These are phyloP conservation scores for Eumerus sabulonum DNA, from an alignment of 2,888 invertebrate genomes.

Conservation along the genomic window DNA sequence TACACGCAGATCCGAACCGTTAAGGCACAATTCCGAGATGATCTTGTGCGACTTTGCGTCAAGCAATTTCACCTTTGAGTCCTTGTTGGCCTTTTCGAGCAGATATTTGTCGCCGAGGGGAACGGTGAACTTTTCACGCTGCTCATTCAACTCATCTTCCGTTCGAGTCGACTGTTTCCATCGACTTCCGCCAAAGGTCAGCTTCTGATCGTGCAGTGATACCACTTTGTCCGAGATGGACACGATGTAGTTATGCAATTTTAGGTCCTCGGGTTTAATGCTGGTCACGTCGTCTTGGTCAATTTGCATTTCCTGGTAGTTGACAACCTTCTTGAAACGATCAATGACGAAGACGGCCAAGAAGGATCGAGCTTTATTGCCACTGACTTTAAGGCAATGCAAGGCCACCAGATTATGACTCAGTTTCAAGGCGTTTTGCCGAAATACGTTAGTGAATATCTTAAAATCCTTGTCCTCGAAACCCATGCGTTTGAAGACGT, in stretches of 20 bases:
- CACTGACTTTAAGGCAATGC: constrained; percentile 12
- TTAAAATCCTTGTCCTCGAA: not conserved
- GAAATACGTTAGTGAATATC: not conserved
- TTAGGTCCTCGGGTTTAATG: too few relatives aligned
- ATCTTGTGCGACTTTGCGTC: not conserved
- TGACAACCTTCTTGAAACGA: not conserved
- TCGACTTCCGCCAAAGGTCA: constrained; percentile 26
- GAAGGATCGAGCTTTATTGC: not conserved
- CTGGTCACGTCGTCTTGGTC: constrained; percentile 6
- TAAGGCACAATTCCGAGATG: constrained; percentile 13
- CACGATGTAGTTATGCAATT: constrained; percentile 16
- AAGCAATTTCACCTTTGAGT: not conserved
- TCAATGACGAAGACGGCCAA: constrained; percentile 14
- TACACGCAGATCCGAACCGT: constrained; percentile 14
- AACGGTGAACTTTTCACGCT: not conserved
- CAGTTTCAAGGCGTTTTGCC: constrained; percentile 16
- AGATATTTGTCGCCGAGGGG: constrained; percentile 9
- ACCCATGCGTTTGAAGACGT: constrained; percentile 12
- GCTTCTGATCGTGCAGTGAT: constrained; percentile 14
- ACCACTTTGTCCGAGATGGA: constrained; percentile 11
- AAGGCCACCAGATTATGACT: constrained; percentile 20
- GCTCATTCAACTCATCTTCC: not conserved
- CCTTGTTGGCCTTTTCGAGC: constrained; percentile 18
- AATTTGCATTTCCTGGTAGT: not conserved
- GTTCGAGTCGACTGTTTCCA: not conserved